phyloP scores from a whole-genome alignment of 1,140 invertebrate species.

The Melanaphis sacchari region DNA sequence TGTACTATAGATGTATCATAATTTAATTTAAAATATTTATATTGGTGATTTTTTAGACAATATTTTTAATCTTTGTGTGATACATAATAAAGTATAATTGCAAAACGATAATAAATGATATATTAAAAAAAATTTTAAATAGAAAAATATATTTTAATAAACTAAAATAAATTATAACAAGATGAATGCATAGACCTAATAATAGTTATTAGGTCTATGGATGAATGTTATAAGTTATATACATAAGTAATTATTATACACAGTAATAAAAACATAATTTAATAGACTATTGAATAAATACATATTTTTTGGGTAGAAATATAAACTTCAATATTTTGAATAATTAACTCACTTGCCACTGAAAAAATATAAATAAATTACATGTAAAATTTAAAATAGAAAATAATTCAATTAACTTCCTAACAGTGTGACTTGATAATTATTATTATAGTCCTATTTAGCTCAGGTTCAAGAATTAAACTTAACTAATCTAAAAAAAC shows the following conservation, averaged over 20 bases:
- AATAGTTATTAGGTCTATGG: too few species aligned
- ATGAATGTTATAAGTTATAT: not conserved
- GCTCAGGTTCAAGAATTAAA: too few species aligned
- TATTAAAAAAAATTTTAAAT: not conserved
- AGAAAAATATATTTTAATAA: not conserved
- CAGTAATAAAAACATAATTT: not conserved
- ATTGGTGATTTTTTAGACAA: too few species aligned
- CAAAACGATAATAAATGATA: not conserved
- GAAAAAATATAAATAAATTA: not conserved
- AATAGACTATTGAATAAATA: not conserved
- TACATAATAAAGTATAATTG: not conserved
- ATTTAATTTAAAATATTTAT: not conserved
- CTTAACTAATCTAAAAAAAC: too few species aligned
- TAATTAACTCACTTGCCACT: constrained; percentile 40
- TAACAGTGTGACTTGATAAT: not conserved
- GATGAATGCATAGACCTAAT: too few species aligned
- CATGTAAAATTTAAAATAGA: not conserved
- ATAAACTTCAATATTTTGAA: not conserved
- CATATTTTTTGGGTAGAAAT: not conserved
- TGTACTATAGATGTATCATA: not conserved
- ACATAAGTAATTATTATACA: not conserved
- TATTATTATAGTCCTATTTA: not conserved
- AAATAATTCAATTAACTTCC: not conserved
- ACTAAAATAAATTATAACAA: not conserved
- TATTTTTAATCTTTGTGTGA: not conserved